phyloP scores from a whole-genome alignment of 2,113 vertebrate genomes.

The Pelobates fuscus region DNA sequence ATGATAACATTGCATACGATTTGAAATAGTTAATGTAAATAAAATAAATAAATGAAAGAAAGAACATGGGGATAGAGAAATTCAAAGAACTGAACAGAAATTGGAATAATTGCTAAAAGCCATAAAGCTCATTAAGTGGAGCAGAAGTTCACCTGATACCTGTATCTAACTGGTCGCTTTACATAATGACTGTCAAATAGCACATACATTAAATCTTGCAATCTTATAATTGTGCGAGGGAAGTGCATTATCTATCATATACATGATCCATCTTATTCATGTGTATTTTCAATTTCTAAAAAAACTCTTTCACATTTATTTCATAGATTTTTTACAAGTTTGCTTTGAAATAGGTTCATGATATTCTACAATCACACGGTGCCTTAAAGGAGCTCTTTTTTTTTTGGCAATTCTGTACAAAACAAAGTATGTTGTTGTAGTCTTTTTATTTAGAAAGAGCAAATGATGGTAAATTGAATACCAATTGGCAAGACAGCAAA shows the following conservation, averaged over 20 bases:
- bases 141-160: slow-evolving; percentile 18
- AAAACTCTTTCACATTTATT: not conserved
- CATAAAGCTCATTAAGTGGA: slow-evolving; percentile 58
- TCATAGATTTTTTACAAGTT: not conserved
- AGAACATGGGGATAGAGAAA: slow-evolving; percentile 48
- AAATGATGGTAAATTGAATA: too few relatives aligned
- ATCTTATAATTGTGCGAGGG: not conserved
- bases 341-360: too few relatives aligned
- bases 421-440: too few relatives aligned
- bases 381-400: too few relatives aligned
- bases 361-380: too few relatives aligned
- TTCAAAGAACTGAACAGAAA: slow-evolving; percentile 53
- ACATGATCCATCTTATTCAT: too few relatives aligned
- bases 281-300: not conserved
- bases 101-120: slow-evolving; percentile 61
- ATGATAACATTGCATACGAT: slow-evolving; percentile 65
- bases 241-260: not conserved
- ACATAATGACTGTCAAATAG: slow-evolving; percentile 5
- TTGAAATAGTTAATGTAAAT: slow-evolving; percentile 61
- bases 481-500: too few relatives aligned
- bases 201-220: slow-evolving; percentile 1
- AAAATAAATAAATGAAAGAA: slow-evolving; percentile 63
- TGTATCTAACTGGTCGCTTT: not conserved
- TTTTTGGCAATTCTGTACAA: too few relatives aligned
- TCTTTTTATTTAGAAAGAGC: too few relatives aligned